phyloP scores from a whole-genome alignment of 1,140 invertebrate genomes.

The Chlorops oryzae region DNA sequence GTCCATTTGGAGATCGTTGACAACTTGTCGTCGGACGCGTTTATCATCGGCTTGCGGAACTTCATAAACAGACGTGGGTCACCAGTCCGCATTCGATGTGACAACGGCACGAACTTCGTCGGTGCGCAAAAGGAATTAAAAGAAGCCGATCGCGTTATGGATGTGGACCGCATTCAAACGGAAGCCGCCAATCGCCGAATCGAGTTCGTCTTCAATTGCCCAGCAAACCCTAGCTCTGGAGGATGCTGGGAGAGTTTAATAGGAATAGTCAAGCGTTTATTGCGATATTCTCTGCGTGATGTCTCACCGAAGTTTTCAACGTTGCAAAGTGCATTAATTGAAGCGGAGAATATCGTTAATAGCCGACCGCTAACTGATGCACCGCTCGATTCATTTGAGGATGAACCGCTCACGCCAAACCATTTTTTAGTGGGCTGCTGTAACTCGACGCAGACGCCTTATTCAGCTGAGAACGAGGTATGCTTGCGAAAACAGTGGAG shows the following conservation, averaged over 20 bases:
- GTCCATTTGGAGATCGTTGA: slow-evolving; percentile 20
- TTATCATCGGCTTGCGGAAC: slow-evolving; percentile 15
- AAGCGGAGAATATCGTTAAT: slow-evolving; percentile 33
- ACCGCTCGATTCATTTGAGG: slow-evolving; percentile 20
- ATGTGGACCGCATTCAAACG: neutral
- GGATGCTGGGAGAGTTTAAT: slow-evolving; percentile 22
- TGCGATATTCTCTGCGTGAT: neutral
- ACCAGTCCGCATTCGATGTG: slow-evolving; percentile 27
- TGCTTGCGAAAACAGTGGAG: slow-evolving; percentile 20
- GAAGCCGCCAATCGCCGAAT: slow-evolving; percentile 5
- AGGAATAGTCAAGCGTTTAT: neutral
- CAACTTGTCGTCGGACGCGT: slow-evolving; percentile 12
- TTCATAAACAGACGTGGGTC: slow-evolving; percentile 24
- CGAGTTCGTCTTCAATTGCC: slow-evolving; percentile 33
- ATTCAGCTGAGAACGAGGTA: slow-evolving; percentile 5
- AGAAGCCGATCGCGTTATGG: neutral
- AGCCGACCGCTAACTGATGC: slow-evolving; percentile 34
- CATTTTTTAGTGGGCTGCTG: slow-evolving; percentile 25
- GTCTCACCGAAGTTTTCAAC: slow-evolving; percentile 2
- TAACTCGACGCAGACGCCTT: slow-evolving; percentile 11
- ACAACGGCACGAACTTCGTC: slow-evolving; percentile 44
- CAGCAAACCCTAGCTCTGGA: slow-evolving; percentile 27
- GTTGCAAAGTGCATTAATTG: slow-evolving; percentile 18
- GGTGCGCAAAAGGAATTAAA: slow-evolving; percentile 28
- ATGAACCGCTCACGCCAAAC: slow-evolving; percentile 31